Evolutionary conservation across 2,797 vertebrate species (phyloP).

Genomic region (Microhierax caerulescens): DNA sequence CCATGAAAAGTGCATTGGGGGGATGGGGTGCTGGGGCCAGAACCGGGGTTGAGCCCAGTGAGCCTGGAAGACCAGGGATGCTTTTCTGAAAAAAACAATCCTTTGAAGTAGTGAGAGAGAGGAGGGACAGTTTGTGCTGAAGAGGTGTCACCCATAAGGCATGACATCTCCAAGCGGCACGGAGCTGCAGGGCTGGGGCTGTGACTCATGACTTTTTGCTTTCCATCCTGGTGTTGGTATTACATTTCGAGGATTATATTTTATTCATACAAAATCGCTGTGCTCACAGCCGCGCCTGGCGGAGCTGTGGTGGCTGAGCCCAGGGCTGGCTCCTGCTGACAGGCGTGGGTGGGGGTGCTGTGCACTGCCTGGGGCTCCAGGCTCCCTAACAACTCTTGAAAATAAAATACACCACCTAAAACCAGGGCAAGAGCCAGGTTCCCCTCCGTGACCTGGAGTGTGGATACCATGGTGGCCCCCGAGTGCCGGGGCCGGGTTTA

Average conservation of each 20-base stretch:
- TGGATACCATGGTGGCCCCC: accelerated
- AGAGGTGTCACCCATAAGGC: neutral
- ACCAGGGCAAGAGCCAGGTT: neutral
- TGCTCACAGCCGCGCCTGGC: neutral
- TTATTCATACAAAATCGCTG: constrained; percentile 14
- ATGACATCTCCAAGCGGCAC: neutral
- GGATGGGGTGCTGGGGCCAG: neutral
- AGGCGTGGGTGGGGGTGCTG: neutral
- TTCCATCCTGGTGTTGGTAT: neutral
- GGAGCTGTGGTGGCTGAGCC: neutral
- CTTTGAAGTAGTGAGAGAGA: neutral
- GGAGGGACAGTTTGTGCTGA: neutral
- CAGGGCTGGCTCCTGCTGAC: neutral
- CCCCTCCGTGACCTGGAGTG: neutral
- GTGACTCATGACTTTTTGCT: neutral
- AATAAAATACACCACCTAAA: neutral
- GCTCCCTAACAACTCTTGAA: neutral
- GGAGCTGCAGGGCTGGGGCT: neutral
- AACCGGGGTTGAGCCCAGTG: neutral
- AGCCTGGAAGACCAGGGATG: neutral
- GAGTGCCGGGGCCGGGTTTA: accelerated
- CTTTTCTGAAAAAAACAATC: neutral
- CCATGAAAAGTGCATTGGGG: neutral
- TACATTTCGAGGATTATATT: neutral
- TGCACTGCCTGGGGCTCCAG: neutral